These are phyloP conservation scores for Nephrotoma flavescens DNA, from an alignment of 2,888 invertebrate genomes.

Conservation along the genomic window DNA sequence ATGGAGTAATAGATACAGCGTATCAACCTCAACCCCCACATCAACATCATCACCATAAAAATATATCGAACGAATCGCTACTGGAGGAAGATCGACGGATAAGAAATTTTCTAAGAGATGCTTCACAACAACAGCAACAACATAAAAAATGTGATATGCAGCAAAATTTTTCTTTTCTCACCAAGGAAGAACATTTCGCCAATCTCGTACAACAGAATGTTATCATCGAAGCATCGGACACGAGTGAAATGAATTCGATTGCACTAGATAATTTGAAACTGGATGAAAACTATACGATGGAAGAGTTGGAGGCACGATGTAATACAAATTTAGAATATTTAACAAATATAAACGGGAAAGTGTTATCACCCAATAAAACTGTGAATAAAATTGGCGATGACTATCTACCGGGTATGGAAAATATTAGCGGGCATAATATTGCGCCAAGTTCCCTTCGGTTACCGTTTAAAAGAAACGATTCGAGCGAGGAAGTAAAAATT, in stretches of 20 bases:
- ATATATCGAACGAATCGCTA: neutral
- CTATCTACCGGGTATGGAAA: neutral
- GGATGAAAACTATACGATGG: constrained; percentile 6
- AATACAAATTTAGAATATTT: constrained; percentile 24
- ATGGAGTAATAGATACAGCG: neutral
- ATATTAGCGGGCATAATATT: neutral
- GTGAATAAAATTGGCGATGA: constrained; percentile 18
- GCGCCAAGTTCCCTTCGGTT: constrained; percentile 5
- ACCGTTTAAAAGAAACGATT: neutral
- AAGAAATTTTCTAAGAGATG: constrained; percentile 31
- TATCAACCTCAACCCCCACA: neutral
- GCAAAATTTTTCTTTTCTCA: constrained; percentile 31
- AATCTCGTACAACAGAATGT: constrained; percentile 33
- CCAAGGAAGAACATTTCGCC: constrained; percentile 32
- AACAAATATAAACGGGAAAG: constrained; percentile 24
- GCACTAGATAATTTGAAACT: constrained; percentile 5
- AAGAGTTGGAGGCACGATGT: neutral
- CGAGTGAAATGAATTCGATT: neutral
- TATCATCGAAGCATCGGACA: constrained; percentile 8
- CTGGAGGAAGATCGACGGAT: constrained; percentile 28
- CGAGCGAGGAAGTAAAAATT: constrained; percentile 14
- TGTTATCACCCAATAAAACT: constrained; percentile 29
- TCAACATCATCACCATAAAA: neutral
- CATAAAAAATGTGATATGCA: constrained; percentile 31
- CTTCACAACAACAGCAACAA: constrained; percentile 27